Evolutionary conservation across 64 coral and sea anemone species (phyloP), one percentile per base, ranked within the genome.

Genomic region (Montipora sp.): DNA sequence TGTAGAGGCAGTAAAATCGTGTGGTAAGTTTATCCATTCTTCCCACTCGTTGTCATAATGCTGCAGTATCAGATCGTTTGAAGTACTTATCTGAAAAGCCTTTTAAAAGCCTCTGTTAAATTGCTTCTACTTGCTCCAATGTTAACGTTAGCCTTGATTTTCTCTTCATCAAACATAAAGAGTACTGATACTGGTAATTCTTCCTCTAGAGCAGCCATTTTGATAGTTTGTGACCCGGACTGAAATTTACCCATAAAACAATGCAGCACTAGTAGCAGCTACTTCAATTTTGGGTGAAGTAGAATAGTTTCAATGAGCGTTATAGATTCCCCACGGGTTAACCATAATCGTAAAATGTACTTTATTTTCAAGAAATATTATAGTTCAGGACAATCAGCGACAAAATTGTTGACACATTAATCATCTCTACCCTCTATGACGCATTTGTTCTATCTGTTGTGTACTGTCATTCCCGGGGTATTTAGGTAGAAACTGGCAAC

Each of bases 1-100:
- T 73, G 85, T 88, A 16, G 85, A 73, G 15, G 66, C 66, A 88
- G 47, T 88, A 48, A 88, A 88, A 76, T 51, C 50, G 36, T 47
- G 13, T n/a, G 69, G 69, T 73, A 76, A 23, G 50, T 88, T 88
- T 88, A 74, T 20, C 85, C 85, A 88, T 74, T 88, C 68, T 73
- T 88, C 22, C 85, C 85, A 88, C 21, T 88, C 85, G 60, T 88
- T 48, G 67, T 88, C 69, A 19, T 77, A 88, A 9, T 51, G 68
- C 66, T 88, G 85, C 45, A 88, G 50, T 15, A 50, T 48, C 51
- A 88, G 15, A 88, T 22, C 50, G 50, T 16, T 73, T 50, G 60
- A 75, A 51, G 22, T 72, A 72, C 13, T 72, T 72, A 58, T 24
- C 18, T 23, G 50, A 59, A 22, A 83, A 83, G 59, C 18, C 50